These are phyloP conservation scores for Yponomeuta cagnagella DNA, from an alignment of 2,888 invertebrate species.

Conservation along the genomic window DNA sequence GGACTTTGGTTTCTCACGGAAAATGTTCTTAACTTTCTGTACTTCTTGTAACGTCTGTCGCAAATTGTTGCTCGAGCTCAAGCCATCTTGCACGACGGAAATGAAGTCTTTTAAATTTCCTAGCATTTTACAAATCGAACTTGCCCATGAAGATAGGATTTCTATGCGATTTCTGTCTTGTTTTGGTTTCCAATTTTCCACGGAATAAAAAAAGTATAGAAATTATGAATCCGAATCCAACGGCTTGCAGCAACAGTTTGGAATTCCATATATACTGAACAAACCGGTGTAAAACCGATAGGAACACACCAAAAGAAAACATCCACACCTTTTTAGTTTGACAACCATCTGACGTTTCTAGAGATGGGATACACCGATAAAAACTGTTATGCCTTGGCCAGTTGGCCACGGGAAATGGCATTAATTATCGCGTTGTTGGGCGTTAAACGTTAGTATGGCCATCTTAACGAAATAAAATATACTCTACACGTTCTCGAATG, in stretches of 20 bases:
- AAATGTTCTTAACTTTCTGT: constrained; percentile 60
- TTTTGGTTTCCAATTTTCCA: no score
- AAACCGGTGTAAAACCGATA: neutral
- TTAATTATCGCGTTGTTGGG: no score
- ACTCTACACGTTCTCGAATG: no score
- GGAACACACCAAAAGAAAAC: neutral
- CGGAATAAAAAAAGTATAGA: no score
- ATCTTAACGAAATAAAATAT: no score
- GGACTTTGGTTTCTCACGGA: constrained; percentile 57
- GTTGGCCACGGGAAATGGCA: no score
- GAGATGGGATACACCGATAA: neutral
- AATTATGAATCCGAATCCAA: no score
- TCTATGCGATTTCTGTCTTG: no score
- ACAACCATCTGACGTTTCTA: neutral
- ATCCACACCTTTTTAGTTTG: neutral
- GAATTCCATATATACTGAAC: neutral
- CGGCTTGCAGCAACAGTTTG: neutral
- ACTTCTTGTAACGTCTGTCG: constrained; percentile 64
- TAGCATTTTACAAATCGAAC: constrained; percentile 41
- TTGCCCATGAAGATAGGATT: no score
- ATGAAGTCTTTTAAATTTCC: constrained; percentile 68
- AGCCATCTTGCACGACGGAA: constrained; percentile 65
- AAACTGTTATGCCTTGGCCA: neutral
- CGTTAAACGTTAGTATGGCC: no score
- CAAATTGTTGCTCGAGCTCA: constrained; percentile 56